A percentile compares a stretch with the other conserved stretches of the same genome.
These are phyloP conservation scores for Parapristionchus giblindavisi DNA, from an alignment of 2,888 invertebrate genomes.

Conservation along the genomic window DNA sequence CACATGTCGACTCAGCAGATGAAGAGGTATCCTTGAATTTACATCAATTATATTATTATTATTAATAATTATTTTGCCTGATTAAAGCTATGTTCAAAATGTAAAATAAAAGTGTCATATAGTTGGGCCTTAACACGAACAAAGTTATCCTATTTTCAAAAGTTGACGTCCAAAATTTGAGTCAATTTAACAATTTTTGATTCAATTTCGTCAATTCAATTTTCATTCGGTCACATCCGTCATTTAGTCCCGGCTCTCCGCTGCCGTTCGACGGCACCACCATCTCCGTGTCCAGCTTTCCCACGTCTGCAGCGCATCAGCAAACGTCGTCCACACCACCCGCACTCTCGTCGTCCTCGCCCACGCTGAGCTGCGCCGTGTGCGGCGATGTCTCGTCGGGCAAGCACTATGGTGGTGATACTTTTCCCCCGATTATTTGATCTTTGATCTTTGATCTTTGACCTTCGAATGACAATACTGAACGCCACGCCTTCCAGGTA, in stretches of 20 bases:
- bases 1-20: constrained; percentile 11
- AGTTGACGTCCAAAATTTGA: neutral
- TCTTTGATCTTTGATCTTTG: neutral
- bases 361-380: constrained; percentile 56
- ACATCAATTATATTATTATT: neutral
- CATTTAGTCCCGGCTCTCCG: constrained; percentile 19
- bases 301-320: constrained; percentile 34
- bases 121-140: neutral
- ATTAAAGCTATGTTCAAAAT: no score
- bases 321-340: constrained; percentile 1
- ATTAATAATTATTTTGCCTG: neutral
- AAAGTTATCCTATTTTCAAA: neutral
- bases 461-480: neutral
- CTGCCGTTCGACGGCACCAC: constrained; percentile 55
- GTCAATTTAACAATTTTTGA: no score
- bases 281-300: constrained; percentile 58
- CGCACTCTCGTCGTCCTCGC: constrained; percentile 51
- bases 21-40: neutral
- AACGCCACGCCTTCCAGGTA: constrained; percentile 77
- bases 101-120: neutral
- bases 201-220: no score
- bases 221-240: no score
- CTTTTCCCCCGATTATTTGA: neutral
- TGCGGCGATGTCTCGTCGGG: constrained; percentile 69
- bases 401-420: constrained; percentile 68